Evolutionary conservation across 2,113 vertebrate species (phyloP).

Genomic region (Felis chaus): DNA sequence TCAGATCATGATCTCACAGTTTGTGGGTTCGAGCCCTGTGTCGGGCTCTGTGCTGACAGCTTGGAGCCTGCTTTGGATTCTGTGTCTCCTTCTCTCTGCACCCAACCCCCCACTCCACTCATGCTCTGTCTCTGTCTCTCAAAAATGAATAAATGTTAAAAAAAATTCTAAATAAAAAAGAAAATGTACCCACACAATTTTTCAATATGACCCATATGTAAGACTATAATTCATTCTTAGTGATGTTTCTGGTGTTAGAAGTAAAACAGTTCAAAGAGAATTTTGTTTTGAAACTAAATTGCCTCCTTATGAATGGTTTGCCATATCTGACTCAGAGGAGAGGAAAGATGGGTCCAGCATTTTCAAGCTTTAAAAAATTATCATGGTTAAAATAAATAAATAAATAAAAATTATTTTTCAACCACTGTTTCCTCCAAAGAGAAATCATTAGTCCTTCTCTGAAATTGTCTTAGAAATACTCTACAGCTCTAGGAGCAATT

Average conservation of each 20-base stretch:
- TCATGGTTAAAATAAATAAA: neutral
- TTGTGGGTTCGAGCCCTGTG: too few species aligned
- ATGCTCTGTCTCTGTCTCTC: too few species aligned
- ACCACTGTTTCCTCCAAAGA: neutral
- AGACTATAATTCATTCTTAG: neutral
- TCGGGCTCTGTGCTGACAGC: too few species aligned
- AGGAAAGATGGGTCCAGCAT: neutral
- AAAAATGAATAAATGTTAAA: too few species aligned
- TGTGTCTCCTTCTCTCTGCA: too few species aligned
- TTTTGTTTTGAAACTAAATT: conserved; percentile 17
- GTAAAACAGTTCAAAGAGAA: neutral
- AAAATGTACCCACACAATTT: neutral
- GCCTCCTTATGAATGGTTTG: neutral
- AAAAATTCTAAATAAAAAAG: neutral
- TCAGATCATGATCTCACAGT: too few species aligned
- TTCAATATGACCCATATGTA: neutral
- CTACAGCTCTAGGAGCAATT: neutral
- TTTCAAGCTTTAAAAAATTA: conserved; percentile 33
- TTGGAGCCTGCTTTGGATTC: too few species aligned
- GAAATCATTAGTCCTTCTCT: neutral
- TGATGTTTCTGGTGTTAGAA: neutral
- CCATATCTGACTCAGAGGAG: neutral
- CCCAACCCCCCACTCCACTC: too few species aligned
- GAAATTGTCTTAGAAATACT: neutral
- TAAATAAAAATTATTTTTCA: neutral